phyloP scores from a whole-genome alignment of 1,140 invertebrate species.

The Platorchestia sp. region DNA sequence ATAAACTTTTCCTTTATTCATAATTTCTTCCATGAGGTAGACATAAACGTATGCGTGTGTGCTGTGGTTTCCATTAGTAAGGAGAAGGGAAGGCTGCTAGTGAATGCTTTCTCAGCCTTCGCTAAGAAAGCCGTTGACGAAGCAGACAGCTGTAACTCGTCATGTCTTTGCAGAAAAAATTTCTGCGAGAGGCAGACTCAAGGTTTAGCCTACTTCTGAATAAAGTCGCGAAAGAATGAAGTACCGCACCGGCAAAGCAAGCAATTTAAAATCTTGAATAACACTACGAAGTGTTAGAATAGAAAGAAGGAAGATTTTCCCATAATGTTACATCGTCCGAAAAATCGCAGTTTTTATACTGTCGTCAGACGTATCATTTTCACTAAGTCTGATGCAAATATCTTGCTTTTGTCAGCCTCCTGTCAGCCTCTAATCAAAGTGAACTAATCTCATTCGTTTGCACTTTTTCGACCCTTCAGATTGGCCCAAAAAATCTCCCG shows the following conservation, averaged over 20 bases:
- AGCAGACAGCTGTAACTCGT: not conserved
- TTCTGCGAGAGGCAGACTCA: too few relatives aligned
- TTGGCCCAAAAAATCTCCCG: not conserved
- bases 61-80: not conserved
- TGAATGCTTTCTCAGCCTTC: not conserved
- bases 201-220: too few relatives aligned
- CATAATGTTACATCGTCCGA: not conserved
- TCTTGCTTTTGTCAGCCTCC: not conserved
- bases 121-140: not conserved
- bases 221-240: too few relatives aligned
- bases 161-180: too few relatives aligned
- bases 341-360: not conserved
- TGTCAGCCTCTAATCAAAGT: not conserved
- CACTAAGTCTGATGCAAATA: not conserved
- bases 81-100: not conserved
- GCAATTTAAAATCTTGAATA: not conserved
- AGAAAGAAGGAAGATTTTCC: too few relatives aligned
- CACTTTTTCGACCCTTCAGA: not conserved
- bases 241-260: not conserved
- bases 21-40: not conserved
- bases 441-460: not conserved
- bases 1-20: too few relatives aligned
- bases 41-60: not conserved
- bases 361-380: not conserved
- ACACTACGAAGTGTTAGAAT: too few relatives aligned